Conservation (phyloP, 2,888 invertebrate species). For the Caenorhabditis japonica region DNA sequence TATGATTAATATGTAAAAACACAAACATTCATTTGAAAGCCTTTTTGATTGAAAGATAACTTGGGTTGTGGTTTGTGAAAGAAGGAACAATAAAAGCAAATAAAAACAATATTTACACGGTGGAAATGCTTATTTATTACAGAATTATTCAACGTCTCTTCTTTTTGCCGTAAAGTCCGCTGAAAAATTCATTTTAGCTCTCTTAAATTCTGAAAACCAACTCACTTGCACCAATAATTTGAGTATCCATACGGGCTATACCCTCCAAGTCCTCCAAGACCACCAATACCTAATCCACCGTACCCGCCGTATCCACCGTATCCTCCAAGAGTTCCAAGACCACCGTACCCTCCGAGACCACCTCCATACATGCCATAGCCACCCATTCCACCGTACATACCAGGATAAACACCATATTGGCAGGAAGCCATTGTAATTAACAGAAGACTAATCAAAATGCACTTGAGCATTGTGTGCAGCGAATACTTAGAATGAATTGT, state of each 20-base stretch:
- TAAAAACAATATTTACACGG: too few species aligned
- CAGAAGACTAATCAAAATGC: not conserved
- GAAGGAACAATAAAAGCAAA: too few species aligned
- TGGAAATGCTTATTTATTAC: too few species aligned
- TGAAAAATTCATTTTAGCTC: constrained; percentile 7
- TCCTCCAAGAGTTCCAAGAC: constrained; percentile 20
- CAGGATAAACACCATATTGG: constrained; percentile 42
- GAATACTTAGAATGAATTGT: not conserved
- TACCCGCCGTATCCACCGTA: constrained; percentile 14
- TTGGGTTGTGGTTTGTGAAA: too few species aligned
- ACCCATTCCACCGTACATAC: constrained; percentile 37
- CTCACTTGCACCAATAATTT: constrained; percentile 48
- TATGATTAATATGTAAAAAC: too few species aligned
- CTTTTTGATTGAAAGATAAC: too few species aligned
- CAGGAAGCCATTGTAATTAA: not conserved
- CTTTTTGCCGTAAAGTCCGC: constrained; percentile 40
- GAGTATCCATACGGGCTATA: constrained; percentile 41
- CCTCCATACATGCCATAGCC: constrained; percentile 21
- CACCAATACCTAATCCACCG: constrained; percentile 18
- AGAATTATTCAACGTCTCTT: constrained; percentile 26
- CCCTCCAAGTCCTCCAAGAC: constrained; percentile 25
- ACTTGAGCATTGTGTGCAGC: too few species aligned
- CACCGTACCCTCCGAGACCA: constrained; percentile 29
- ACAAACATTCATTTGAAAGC: too few species aligned
- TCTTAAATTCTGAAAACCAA: not conserved